Conservation (phyloP, 2,113 vertebrate genomes). For the Ceuthmochares aereus region DNA sequence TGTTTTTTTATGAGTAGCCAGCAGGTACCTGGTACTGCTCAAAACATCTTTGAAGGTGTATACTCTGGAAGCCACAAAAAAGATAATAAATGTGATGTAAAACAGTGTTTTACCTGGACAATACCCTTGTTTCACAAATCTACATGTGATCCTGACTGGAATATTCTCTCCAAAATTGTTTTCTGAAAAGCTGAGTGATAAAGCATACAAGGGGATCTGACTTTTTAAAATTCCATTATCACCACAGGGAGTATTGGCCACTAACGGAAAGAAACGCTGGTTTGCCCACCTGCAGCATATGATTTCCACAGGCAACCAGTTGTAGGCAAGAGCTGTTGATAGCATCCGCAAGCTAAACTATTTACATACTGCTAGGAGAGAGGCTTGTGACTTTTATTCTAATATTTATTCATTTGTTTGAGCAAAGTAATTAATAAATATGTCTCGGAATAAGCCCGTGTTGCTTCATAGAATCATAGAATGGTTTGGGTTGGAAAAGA, state of each 20-base stretch:
- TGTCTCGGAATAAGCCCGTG: not conserved
- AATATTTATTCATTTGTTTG: not conserved
- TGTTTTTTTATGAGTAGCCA: not conserved
- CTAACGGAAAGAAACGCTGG: not conserved
- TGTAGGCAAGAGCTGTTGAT: not conserved
- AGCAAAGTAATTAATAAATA: not conserved
- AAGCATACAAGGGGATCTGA: not conserved
- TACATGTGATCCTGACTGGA: not conserved
- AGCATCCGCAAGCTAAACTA: not conserved
- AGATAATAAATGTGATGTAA: not conserved
- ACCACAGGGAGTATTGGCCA: not conserved
- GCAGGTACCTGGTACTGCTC: not conserved
- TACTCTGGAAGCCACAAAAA: not conserved
- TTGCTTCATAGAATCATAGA: not conserved
- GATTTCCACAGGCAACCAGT: not conserved
- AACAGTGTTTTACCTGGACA: not conserved
- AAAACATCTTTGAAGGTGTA: constrained; percentile 6
- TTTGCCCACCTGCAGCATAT: not conserved
- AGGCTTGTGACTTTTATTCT: not conserved
- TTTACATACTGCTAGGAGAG: not conserved
- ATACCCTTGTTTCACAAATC: not conserved
- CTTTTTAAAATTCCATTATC: not conserved
- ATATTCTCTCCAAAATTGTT: not conserved
- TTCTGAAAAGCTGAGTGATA: not conserved
- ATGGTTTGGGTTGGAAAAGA: too few relatives aligned